Percentiles rank a stretch among this genome's conserved stretches.
phyloP scores from a whole-genome alignment of 2,888 invertebrate genomes.

The Meghimatium bilineatum region DNA sequence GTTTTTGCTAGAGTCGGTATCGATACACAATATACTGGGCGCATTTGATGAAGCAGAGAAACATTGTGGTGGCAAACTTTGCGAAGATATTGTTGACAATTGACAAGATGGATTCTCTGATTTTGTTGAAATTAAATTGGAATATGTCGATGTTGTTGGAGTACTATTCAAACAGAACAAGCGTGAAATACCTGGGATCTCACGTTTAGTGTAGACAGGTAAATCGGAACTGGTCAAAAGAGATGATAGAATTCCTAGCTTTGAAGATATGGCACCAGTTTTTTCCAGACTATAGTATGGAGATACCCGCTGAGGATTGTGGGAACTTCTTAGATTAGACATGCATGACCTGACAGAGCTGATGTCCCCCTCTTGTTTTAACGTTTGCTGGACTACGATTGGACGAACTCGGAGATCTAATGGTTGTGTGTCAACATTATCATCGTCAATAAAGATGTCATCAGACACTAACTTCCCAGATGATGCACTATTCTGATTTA shows the following conservation, averaged over 20 bases:
- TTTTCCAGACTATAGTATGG: too few relatives aligned
- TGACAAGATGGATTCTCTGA: not conserved
- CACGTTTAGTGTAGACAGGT: not conserved
- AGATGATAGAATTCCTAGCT: not conserved
- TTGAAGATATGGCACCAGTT: not conserved
- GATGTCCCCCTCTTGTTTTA: not conserved
- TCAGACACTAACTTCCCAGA: too few relatives aligned
- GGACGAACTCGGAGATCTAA: slow-evolving; percentile 28
- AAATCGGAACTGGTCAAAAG: not conserved
- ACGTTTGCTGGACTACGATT: not conserved
- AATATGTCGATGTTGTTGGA: too few relatives aligned
- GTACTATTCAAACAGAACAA: not conserved
- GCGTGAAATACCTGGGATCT: not conserved
- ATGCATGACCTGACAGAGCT: not conserved
- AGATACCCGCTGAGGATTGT: not conserved
- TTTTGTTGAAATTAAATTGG: not conserved
- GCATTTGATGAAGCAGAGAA: too few relatives aligned
- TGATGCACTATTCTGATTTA: too few relatives aligned
- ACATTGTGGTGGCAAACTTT: not conserved
- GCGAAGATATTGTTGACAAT: not conserved
- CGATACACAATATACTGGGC: not conserved
- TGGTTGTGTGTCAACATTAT: not conserved
- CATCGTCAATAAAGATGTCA: not conserved
- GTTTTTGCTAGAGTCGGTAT: not conserved
- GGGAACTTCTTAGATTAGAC: not conserved